A percentile compares a stretch with the other conserved stretches of the same genome.
phyloP scores from a whole-genome alignment of 2,888 invertebrate genomes.

The Candidula unifasciata region DNA sequence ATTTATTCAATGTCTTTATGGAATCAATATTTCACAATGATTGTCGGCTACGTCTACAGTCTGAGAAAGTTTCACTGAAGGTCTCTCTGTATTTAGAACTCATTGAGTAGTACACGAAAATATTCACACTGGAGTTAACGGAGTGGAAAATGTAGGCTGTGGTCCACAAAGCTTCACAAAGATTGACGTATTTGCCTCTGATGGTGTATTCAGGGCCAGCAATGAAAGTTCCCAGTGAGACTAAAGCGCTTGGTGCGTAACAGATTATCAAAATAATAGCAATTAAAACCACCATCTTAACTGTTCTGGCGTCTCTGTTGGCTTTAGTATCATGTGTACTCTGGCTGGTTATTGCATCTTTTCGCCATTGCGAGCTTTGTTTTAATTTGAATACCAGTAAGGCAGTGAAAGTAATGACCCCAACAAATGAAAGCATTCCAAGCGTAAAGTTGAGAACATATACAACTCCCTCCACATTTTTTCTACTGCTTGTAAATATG shows the following conservation, averaged over 20 bases:
- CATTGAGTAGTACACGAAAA: constrained; percentile 30
- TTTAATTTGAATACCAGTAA: neutral
- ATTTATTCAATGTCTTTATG: too few species aligned
- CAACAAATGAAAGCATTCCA: neutral
- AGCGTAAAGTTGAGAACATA: neutral
- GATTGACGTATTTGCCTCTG: neutral
- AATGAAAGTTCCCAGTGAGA: neutral
- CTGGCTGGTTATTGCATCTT: neutral
- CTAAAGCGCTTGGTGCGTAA: neutral
- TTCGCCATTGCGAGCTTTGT: neutral
- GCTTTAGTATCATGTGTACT: neutral
- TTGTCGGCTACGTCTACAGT: too few species aligned
- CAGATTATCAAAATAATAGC: constrained; percentile 6
- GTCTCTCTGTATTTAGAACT: constrained; percentile 30
- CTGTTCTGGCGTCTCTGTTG: neutral
- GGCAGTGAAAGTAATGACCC: neutral
- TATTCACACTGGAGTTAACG: constrained; percentile 17
- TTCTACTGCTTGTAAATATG: neutral
- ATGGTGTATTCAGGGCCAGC: constrained; percentile 18
- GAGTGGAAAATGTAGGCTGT: neutral
- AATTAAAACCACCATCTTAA: constrained; percentile 20
- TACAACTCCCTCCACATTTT: neutral
- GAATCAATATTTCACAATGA: too few species aligned
- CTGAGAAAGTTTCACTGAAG: neutral
- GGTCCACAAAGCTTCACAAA: neutral